Base-by-base conservation (phyloP, 2,797 vertebrate genomes). In the Geotrypetes seraphini region DNA sequence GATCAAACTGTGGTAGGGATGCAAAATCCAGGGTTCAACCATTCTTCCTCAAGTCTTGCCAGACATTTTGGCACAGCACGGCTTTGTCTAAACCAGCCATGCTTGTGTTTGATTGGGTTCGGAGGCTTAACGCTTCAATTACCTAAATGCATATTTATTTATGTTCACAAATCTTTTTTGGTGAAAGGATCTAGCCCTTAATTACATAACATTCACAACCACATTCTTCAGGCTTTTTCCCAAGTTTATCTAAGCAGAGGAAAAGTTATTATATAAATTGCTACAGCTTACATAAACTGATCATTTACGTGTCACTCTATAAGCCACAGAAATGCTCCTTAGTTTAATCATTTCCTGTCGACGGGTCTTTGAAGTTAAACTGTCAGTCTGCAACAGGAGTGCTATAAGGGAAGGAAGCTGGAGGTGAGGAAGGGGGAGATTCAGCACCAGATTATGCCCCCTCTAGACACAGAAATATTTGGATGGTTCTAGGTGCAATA, bases 301-400 rank as follows among this genome's bases (percentile, higher is more conserved):
- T 47, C 36, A 37, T 64, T 53, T 33, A 66, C 73, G 50, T 74
- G 69, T 68, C 66, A 43, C 47, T 57, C 52, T 51, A 55, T 27
- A 71, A 78, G 63, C 78, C 80, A 59, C 71, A 81, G 78, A 58
- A 80, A 79, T 52, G 62, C 51, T 68, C 57, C 57, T 66, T 69
- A 66, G 39, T 66, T 73, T 71, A 69, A 74, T 57, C 34, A 59
- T 49, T 82, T 83, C 80, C 79, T 81, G 59, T 5, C 25, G 50
- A 42, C 49, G 43, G 65, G 53, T 35, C 61, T 76, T 78, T 71
- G 54, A 73, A 71, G 63, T 42, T 39, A 39, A 64, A 50, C 59
- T 70, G 69, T 65, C 64, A 70, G 59, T 66, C 69, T 59, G 35
- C 19, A 31, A 36, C 33, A 62, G 22, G 54, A 63, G 42, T 45